These are phyloP conservation scores for Bombus waltoni DNA, from an alignment of 1,140 invertebrate species.

Conservation along the genomic window DNA sequence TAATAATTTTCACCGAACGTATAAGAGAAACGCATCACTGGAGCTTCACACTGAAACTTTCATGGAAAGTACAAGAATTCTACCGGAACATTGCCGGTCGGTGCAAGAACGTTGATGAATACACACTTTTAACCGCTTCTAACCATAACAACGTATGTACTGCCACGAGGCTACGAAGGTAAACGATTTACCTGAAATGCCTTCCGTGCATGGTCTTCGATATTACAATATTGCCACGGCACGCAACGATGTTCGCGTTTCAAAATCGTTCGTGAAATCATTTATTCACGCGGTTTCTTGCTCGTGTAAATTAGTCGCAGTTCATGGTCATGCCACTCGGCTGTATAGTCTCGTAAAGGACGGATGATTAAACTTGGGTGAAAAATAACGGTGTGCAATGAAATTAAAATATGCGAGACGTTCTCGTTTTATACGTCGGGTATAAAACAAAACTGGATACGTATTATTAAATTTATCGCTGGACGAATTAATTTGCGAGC, in stretches of 20 bases:
- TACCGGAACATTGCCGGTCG: not conserved
- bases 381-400: not conserved
- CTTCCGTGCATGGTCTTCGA: not conserved
- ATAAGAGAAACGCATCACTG: too few relatives aligned
- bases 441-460: not conserved
- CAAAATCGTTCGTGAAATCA: constrained; percentile 1
- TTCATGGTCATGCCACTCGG: not conserved
- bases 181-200: not conserved
- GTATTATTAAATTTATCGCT: not conserved
- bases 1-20: too few relatives aligned
- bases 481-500: constrained; percentile 23
- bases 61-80: not conserved
- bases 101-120: not conserved
- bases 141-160: not conserved
- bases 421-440: not conserved
- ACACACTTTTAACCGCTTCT: not conserved
- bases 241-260: constrained; percentile 12
- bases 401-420: constrained; percentile 7
- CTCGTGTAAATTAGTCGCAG: constrained; percentile 9
- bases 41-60: not conserved
- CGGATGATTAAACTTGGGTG: not conserved
- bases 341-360: not conserved
- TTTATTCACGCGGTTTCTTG: not conserved
- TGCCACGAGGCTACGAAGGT: not conserved
- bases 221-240: not conserved